Base-by-base conservation (phyloP, 2,888 invertebrate genomes). In the Meandrusa payeni region DNA sequence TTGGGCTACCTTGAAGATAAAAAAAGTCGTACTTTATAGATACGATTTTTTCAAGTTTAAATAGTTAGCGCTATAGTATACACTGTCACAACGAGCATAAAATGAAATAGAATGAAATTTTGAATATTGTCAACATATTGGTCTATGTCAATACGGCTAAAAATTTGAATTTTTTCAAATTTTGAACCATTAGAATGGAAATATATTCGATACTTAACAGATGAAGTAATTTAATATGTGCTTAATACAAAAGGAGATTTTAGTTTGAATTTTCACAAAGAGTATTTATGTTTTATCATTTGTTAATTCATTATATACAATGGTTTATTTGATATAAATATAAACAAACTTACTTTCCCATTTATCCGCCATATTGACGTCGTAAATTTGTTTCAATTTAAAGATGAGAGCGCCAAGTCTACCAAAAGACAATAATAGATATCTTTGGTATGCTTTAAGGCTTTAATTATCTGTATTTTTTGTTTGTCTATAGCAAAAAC, bases 281-380 rank as follows among this genome's bases (percentile, higher is more conserved):
- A 42, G 47, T 48, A 49, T 44, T 29, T 46, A 23, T 19, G 10
- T 29, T 28, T 13, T 5, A 11, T n/a, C 22, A 12, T 27, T 31
- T 36, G 23, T 47, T 17, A 20, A 24, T 37, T 22, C 6, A 20
- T 13, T 23, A 12, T 28, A 39, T n/a, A 26, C 28, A 23, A 29
- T 20, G 31, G 17, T 40, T 42, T 47, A 52, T 19, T 31, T 43
- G 49, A 42, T 56, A 69, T 67, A 73, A 63, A 76, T 66, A 66
- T 68, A 80, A 83, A 82, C 69, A 83, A 89, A 91, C 92, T 92
- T 90, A 93, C 93, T 92, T 92, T 93, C 91, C 89, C 92, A 91
- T 90, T 90, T 89, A 89, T 93, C 92, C 91, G 93, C 93, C 93
- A 93, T 93, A 88, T 93, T 93, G 92, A 90, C 90, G 87, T 89